These are phyloP conservation scores for Dasyprocta punctata DNA, from an alignment of 2,113 vertebrate species.

Conservation along the genomic window DNA sequence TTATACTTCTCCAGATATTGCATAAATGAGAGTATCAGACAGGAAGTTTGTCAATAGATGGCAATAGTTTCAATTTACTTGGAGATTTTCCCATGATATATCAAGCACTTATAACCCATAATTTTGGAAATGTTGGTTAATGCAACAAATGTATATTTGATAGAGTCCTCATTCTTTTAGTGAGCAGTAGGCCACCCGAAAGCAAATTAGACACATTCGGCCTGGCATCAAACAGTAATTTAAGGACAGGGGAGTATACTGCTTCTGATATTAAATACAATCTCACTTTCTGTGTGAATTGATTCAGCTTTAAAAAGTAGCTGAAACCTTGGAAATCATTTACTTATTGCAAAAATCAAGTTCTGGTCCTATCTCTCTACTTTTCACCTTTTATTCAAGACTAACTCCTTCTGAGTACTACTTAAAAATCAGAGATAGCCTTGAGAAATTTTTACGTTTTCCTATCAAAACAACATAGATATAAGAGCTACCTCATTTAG, in stretches of 20 bases:
- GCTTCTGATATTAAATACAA: conserved; percentile 44
- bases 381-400: conserved; percentile 8
- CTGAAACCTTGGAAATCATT: conserved; percentile 36
- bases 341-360: conserved; percentile 3
- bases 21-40: neutral
- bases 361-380: neutral
- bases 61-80: conserved; percentile 36
- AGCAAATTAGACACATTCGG: conserved; percentile 56
- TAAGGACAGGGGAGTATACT: conserved; percentile 42
- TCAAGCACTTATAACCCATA: conserved; percentile 31
- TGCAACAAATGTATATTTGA: conserved; percentile 56
- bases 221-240: conserved; percentile 62
- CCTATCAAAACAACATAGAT: neutral
- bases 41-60: neutral
- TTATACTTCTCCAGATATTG: neutral
- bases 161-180: neutral
- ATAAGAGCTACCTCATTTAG: neutral
- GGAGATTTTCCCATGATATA: neutral
- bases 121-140: conserved; percentile 54
- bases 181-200: neutral
- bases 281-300: conserved; percentile 38
- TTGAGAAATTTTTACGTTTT: neutral
- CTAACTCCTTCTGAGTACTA: neutral
- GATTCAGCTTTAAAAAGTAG: conserved; percentile 33
- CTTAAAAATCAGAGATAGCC: neutral